Evolutionary conservation across 2,113 vertebrate species (phyloP), one percentile per base, ranked within the genome.

Genomic region (Saguinus midas): DNA sequence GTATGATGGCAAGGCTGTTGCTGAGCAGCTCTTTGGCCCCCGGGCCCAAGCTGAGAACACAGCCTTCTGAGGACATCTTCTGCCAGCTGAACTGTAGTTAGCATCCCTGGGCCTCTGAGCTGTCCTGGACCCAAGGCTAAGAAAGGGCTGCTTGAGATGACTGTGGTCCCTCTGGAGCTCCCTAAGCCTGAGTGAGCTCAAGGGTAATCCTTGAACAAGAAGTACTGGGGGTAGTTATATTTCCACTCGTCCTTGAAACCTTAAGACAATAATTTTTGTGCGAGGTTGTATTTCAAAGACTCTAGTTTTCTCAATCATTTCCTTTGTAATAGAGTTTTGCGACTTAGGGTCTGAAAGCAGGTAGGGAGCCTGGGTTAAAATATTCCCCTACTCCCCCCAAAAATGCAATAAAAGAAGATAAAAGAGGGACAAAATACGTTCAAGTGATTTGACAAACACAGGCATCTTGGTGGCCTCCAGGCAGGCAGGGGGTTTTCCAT

Each of bases 11-110:
- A 99, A 98, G 97, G 99, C 97, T 1, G 98, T 98, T 0, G 99
- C 99, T 6, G 98, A 98, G 97, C 98, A 99, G 98, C 98, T 99
- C 82, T 99, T 99, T n/a, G 99, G 99, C 6, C 97, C 98, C 16
- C 96, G 94, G 93, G 90, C 94, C 0, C 98, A 98, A 76, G 99
- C 98, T 0, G 99, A 99, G 97, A 99, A 99, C 97, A 99, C 99
- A 0, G 99, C 99, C 76, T 99, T 99, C 76, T 99, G 98, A 99
- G 96, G 50, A 80, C 1, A 2, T 3, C 25, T 18, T 52, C 29
- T 16, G 45, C 29, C 0, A 0, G 18, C 29, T 1, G 10, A 37
- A 12, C 91, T 9, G 0, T 48, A 64, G 84, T 92, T 88, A 94
- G 94, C 40, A 66, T 7, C 83, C 37, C 43, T 20, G 61, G 76